Base-by-base conservation (phyloP, 92 coral and sea anemone genomes). In the Bergia sp. region DNA sequence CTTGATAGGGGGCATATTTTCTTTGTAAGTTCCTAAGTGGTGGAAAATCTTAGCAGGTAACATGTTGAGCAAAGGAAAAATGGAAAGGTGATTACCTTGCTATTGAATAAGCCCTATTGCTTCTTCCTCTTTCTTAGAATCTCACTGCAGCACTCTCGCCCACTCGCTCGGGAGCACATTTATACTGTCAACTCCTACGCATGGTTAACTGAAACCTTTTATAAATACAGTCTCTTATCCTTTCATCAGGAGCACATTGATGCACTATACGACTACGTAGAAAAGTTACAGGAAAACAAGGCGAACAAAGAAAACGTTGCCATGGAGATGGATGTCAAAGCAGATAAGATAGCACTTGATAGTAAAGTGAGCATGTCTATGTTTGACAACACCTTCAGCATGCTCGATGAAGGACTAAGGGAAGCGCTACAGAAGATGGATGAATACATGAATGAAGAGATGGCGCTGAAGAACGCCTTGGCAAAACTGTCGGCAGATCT, bases 281-380 rank as follows among this genome's bases (percentile, higher is more conserved):
- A 92, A 79, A 91, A 92, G 66, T 90, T 96, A 36, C 95, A 95
- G 84, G 98, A 97, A 41, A 92, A 81, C 76, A 97, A 97, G 88
- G 99, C 99, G 0, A 98, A 97, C 82, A 96, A 96, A 64, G 99
- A 97, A 57, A 97, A 95, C 86, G 99, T 97, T 50, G 99, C 99
- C 64, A 83, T 90, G 81, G 99, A 97, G 92, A 97, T 97, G 97
- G 92, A 97, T 86, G 86, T 94, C 45, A 97, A 95, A 82, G 99
- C 99, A 61, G 99, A 97, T 80, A 97, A 97, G 81, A 92, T 93
- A 7, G 98, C 99, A 1, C 78, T 97, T 89, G 98, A 97, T 1
- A 90, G 92, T 43, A 97, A 95, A 91, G 98, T 97, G 71, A 97
- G 92, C 86, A 91, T 93, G 53, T 82, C 98, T n/a, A 97, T 94